These are phyloP conservation scores for Muraenolepis orangiensis DNA, from an alignment of 2,797 vertebrate genomes.

Conservation along the genomic window DNA sequence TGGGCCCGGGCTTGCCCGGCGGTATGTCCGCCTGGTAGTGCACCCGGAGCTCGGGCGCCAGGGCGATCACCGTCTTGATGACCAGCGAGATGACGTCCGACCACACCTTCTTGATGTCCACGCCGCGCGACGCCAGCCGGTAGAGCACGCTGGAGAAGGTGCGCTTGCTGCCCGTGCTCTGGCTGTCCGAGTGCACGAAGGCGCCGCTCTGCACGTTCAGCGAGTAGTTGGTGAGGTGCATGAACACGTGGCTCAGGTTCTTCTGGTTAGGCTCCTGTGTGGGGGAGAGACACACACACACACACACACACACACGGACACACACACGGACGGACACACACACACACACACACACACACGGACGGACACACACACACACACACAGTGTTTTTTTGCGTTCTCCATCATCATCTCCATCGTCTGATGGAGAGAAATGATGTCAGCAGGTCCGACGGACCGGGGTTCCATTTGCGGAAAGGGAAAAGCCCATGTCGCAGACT, in stretches of 20 bases:
- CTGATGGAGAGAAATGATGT: too few relatives aligned
- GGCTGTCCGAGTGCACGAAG: conserved; percentile 91
- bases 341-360: too few relatives aligned
- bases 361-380: too few relatives aligned
- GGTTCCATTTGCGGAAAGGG: too few relatives aligned
- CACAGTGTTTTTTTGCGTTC: too few relatives aligned
- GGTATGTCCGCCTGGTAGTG: conserved; percentile 93
- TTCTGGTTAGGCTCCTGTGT: conserved; percentile 83
- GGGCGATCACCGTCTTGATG: conserved; percentile 92
- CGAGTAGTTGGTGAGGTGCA: conserved; percentile 98
- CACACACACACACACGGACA: neutral
- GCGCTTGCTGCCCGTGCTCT: conserved; percentile 93
- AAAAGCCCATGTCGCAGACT: too few relatives aligned
- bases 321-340: too few relatives aligned
- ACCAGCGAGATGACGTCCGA: conserved; percentile 95
- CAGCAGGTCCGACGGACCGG: too few relatives aligned
- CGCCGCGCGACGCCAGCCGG: conserved; percentile 84
- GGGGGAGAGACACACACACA: neutral
- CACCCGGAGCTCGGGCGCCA: conserved; percentile 91
- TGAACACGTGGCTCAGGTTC: conserved; percentile 92
- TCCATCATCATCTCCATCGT: too few relatives aligned
- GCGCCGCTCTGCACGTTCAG: conserved; percentile 93
- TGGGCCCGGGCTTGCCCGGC: conserved; percentile 88
- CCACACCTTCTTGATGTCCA: conserved; percentile 94
- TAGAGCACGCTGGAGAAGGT: conserved; percentile 92